Conservation (phyloP, 1,140 invertebrate genomes). For the Lerema accius region DNA sequence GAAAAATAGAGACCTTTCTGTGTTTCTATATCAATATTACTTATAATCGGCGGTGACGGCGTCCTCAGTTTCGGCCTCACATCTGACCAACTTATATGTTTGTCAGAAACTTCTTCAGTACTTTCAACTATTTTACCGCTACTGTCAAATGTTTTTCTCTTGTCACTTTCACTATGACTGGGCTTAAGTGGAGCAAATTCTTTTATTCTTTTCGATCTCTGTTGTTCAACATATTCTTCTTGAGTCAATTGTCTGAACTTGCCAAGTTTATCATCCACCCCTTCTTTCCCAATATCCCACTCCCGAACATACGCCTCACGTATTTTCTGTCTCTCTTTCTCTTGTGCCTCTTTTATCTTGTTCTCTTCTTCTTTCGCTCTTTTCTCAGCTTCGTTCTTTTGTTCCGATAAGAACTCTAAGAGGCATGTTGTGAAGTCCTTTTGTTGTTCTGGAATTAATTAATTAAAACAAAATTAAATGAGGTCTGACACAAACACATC, state of each 20-base stretch:
- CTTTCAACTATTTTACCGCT: slow-evolving; percentile 51
- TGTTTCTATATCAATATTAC: slow-evolving; percentile 42
- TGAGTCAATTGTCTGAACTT: slow-evolving; percentile 87
- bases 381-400: slow-evolving; percentile 75
- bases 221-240: slow-evolving; percentile 91
- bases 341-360: slow-evolving; percentile 68
- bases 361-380: slow-evolving; percentile 77
- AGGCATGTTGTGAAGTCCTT: slow-evolving; percentile 73
- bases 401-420: slow-evolving; percentile 76
- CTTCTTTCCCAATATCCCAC: slow-evolving; percentile 87
- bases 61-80: slow-evolving; percentile 59
- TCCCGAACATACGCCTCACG: slow-evolving; percentile 85
- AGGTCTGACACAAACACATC: no score
- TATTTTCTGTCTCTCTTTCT: slow-evolving; percentile 76
- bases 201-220: slow-evolving; percentile 85
- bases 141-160: slow-evolving; percentile 57
- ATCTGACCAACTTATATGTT: slow-evolving; percentile 65
- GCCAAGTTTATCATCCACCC: slow-evolving; percentile 71
- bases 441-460: slow-evolving; percentile 70
- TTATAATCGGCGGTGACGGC: slow-evolving; percentile 58
- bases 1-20: slow-evolving; percentile 71
- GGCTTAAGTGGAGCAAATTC: slow-evolving; percentile 86
- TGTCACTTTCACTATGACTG: slow-evolving; percentile 51
- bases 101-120: slow-evolving; percentile 3
- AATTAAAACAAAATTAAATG: slow-evolving; percentile 3